Conservation (phyloP, 2,113 vertebrate genomes). For the Phalacrocorax pelagicus region DNA sequence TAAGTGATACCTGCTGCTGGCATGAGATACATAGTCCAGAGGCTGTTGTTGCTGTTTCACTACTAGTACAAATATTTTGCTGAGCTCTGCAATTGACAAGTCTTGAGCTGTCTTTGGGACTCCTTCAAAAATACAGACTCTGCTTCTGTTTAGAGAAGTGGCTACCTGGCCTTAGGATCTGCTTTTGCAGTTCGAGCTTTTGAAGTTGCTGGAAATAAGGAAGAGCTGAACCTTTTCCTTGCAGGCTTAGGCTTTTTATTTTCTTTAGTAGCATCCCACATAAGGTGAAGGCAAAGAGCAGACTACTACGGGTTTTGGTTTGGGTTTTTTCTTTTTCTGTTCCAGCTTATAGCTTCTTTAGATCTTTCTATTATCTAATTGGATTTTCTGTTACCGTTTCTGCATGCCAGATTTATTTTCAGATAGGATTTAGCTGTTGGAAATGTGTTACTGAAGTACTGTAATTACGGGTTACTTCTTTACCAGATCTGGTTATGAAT, state of each 20-base stretch:
- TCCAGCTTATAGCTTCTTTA: not conserved
- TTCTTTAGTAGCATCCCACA: not conserved
- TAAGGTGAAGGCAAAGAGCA: not conserved
- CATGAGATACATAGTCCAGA: not conserved
- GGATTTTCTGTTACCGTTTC: not conserved
- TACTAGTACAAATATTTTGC: not conserved
- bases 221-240: not conserved
- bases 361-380: not conserved
- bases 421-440: not conserved
- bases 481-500: not conserved
- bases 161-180: not conserved
- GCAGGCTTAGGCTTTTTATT: not conserved
- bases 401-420: not conserved
- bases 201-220: not conserved
- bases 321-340: not conserved
- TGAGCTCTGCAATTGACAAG: not conserved
- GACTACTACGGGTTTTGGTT: not conserved
- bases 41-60: not conserved
- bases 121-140: not conserved
- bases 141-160: not conserved
- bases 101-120: not conserved
- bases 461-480: not conserved
- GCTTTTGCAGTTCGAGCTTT: not conserved
- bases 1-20: not conserved
- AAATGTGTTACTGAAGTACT: not conserved